Evolutionary conservation across 2,797 vertebrate species (phyloP).

Genomic region (Lutjanus campechanus): DNA sequence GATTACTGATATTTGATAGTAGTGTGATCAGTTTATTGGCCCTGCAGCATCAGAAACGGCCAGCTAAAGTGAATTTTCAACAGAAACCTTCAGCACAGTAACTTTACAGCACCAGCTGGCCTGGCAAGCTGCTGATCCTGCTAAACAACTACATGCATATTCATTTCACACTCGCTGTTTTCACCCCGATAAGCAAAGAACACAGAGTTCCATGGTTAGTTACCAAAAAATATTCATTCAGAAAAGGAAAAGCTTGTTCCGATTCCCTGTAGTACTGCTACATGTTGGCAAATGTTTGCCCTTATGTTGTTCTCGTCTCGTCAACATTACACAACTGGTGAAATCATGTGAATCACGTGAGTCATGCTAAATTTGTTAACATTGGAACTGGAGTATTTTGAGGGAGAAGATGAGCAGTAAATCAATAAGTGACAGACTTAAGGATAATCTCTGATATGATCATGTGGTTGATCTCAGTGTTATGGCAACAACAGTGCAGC

Average conservation of each 20-base stretch:
- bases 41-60: slow-evolving; percentile 22
- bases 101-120: slow-evolving; percentile 72
- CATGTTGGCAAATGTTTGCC: slow-evolving; percentile 24
- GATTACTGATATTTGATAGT: slow-evolving; percentile 12
- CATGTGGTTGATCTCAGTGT: slow-evolving; percentile 19
- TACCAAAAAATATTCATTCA: slow-evolving; percentile 39
- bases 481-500: slow-evolving; percentile 35
- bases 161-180: slow-evolving; percentile 57
- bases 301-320: neutral
- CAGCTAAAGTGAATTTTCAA: slow-evolving; percentile 35
- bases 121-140: slow-evolving; percentile 63
- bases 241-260: neutral
- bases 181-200: slow-evolving; percentile 50
- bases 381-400: neutral
- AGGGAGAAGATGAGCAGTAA: slow-evolving; percentile 4
- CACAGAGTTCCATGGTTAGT: slow-evolving; percentile 52
- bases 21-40: slow-evolving; percentile 5
- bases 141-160: slow-evolving; percentile 66
- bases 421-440: slow-evolving; percentile 34
- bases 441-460: slow-evolving; percentile 21
- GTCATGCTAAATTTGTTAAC: slow-evolving; percentile 20
- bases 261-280: slow-evolving; percentile 14
- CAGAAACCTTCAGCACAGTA: slow-evolving; percentile 49
- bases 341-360: slow-evolving; percentile 4
- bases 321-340: slow-evolving; percentile 12